Percentiles rank a stretch among this genome's conserved stretches.
These are phyloP conservation scores for Eupelmus urozonus DNA, from an alignment of 2,888 invertebrate species.

Conservation along the genomic window DNA sequence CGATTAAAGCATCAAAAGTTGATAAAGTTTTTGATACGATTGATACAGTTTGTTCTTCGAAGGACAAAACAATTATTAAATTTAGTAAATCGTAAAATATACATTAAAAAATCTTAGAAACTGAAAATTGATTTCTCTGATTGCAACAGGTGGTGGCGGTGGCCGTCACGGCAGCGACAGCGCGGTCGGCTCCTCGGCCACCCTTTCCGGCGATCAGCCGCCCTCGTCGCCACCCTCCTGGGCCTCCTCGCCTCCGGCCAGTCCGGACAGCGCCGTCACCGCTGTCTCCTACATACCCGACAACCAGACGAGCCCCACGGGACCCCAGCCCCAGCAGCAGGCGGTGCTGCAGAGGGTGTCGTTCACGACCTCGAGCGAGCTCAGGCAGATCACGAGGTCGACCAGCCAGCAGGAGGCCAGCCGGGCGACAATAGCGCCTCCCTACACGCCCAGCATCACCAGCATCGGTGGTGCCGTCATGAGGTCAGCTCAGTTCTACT, in stretches of 20 bases:
- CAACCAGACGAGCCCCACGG: slow-evolving; percentile 63
- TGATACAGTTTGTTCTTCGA: too few species aligned
- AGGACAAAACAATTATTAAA: too few species aligned
- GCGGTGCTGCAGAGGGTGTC: slow-evolving; percentile 81
- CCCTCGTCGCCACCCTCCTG: slow-evolving; percentile 81
- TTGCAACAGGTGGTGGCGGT: slow-evolving; percentile 66
- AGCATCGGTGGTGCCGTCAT: slow-evolving; percentile 84
- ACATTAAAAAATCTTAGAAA: too few species aligned
- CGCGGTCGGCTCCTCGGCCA: slow-evolving; percentile 83
- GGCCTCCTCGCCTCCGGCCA: slow-evolving; percentile 81
- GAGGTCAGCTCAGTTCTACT: slow-evolving; percentile 71
- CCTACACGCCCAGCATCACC: slow-evolving; percentile 80
- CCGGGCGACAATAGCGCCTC: slow-evolving; percentile 67
- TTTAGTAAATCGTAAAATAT: too few species aligned
- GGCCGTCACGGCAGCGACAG: slow-evolving; percentile 80
- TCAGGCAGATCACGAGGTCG: slow-evolving; percentile 77
- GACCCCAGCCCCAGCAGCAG: slow-evolving; percentile 68
- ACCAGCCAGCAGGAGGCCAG: slow-evolving; percentile 68
- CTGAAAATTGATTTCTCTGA: not conserved
- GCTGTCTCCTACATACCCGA: slow-evolving; percentile 80
- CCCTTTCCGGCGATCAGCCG: slow-evolving; percentile 79
- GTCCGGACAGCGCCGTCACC: slow-evolving; percentile 79
- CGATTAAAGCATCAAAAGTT: too few species aligned
- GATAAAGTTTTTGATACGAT: too few species aligned
- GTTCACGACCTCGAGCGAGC: slow-evolving; percentile 81